Evolutionary conservation across 2,888 invertebrate genomes (phyloP).

Genomic region (Eristalis pertinax): DNA sequence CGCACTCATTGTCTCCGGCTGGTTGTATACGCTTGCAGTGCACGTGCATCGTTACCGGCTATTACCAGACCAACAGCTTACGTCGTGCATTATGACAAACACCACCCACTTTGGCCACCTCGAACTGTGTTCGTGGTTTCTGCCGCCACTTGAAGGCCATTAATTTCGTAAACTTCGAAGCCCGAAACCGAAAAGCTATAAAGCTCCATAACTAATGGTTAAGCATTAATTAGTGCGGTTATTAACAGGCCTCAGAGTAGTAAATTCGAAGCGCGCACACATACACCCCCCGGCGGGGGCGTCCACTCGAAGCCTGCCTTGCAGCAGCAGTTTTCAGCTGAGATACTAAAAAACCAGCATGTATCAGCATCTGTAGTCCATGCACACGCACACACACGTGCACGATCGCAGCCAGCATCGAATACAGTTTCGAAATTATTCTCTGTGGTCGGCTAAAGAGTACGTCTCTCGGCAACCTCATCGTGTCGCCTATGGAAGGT

Average conservation of each 20-base stretch:
- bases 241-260: constrained; percentile 71
- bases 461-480: constrained; percentile 43
- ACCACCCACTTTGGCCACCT: not conserved
- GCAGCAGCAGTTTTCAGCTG: constrained; percentile 22
- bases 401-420: not conserved
- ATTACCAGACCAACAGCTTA: constrained; percentile 26
- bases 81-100: constrained; percentile 14
- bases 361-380: constrained; percentile 40
- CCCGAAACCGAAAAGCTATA: constrained; percentile 71
- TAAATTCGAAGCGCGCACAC: constrained; percentile 61
- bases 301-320: not conserved
- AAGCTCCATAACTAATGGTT: constrained; percentile 70
- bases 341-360: constrained; percentile 14
- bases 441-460: constrained; percentile 53
- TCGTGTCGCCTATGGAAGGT: constrained; percentile 35
- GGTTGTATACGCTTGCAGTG: constrained; percentile 26
- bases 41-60: constrained; percentile 23
- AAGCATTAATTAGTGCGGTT: constrained; percentile 72
- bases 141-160: constrained; percentile 55
- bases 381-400: not conserved
- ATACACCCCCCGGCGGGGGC: constrained; percentile 2
- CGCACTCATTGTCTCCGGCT: constrained; percentile 44
- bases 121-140: not conserved
- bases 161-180: constrained; percentile 69
- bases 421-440: constrained; percentile 38